Conservation (phyloP, 2,797 vertebrate genomes). For the Momotus momota region DNA sequence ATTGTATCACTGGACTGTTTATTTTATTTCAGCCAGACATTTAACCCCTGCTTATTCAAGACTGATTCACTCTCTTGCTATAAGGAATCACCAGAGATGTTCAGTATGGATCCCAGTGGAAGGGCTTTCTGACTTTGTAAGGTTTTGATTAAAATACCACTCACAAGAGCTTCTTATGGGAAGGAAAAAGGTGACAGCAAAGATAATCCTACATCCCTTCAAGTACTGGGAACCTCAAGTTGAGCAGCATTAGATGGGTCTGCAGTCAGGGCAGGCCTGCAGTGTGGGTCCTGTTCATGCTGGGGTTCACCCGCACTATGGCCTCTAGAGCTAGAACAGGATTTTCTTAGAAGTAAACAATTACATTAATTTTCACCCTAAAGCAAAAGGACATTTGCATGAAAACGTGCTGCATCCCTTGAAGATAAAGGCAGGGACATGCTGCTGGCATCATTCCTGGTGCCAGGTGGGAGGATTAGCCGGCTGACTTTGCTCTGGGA, state of each 20-base stretch:
- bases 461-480: neutral
- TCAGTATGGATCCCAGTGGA: neutral
- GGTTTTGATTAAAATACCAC: neutral
- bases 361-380: neutral
- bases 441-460: neutral
- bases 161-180: neutral
- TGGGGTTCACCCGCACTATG: neutral
- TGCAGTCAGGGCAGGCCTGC: neutral
- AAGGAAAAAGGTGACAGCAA: neutral
- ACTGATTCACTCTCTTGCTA: neutral
- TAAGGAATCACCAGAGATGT: neutral
- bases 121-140: neutral
- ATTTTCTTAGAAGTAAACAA: neutral
- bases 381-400: neutral
- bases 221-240: too few relatives aligned
- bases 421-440: neutral
- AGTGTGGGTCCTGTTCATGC: neutral
- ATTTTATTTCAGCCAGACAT: neutral
- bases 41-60: neutral
- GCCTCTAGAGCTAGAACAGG: neutral
- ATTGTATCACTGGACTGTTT: neutral
- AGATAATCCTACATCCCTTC: neutral
- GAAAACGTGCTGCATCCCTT: neutral
- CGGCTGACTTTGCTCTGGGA: too few relatives aligned
- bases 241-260: rapidly evolving